Percentiles rank a stretch among this genome's conserved stretches.
Evolutionary conservation across 2,113 vertebrate species (phyloP).

Genomic region (Phylloscopus trochilus): DNA sequence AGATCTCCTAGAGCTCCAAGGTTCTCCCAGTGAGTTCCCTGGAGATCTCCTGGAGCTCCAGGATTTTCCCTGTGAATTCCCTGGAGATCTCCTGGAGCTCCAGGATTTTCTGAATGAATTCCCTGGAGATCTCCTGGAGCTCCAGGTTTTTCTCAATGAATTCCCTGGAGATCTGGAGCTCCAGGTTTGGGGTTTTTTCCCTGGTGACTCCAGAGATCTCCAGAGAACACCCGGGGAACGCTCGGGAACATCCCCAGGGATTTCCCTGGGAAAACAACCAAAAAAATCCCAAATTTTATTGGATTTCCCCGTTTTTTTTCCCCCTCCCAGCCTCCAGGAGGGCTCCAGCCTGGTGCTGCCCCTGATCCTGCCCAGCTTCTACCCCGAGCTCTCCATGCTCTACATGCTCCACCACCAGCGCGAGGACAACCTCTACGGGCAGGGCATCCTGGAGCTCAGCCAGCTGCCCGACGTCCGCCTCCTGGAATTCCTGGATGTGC

Average conservation of each 20-base stretch:
- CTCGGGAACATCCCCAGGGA: no score
- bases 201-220: no score
- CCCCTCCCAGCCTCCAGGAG: slow-evolving; percentile 22
- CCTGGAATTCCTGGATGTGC: slow-evolving; percentile 76
- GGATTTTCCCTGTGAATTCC: no score
- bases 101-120: no score
- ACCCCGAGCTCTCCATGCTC: slow-evolving; percentile 77
- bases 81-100: no score
- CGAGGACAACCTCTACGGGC: slow-evolving; percentile 73
- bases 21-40: no score
- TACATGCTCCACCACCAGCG: slow-evolving; percentile 76
- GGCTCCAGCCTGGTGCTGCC: slow-evolving; percentile 63
- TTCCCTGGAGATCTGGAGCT: no score
- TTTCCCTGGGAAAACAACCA: background rate
- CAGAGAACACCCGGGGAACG: background rate
- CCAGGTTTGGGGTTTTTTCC: no score
- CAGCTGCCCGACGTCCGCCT: slow-evolving; percentile 70
- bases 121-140: no score
- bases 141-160: no score
- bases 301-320: background rate
- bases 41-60: no score
- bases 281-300: background rate
- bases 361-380: slow-evolving; percentile 71
- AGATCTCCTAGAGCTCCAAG: no score
- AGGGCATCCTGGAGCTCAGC: slow-evolving; percentile 72